Evolutionary conservation across 2,797 vertebrate species (phyloP).

Genomic region (Microcaecilia unicolor): DNA sequence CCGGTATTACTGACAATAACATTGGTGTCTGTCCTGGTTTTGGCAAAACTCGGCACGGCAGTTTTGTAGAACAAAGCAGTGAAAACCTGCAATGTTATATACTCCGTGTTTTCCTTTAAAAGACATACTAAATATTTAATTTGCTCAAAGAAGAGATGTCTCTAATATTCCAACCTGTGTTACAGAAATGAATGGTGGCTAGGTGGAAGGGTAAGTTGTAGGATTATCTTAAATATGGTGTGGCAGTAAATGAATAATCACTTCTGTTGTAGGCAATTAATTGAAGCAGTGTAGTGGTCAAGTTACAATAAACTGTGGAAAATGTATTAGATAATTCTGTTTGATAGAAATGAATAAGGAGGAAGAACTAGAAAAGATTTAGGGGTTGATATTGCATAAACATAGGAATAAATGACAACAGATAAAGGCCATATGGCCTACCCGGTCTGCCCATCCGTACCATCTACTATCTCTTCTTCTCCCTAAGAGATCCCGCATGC

Average conservation of each 20-base stretch:
- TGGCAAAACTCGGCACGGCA: too few relatives aligned
- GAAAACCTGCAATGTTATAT: too few relatives aligned
- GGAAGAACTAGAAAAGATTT: background rate
- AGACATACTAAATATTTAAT: background rate
- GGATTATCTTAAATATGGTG: conserved; percentile 19
- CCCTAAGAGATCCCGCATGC: too few relatives aligned
- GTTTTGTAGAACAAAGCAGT: too few relatives aligned
- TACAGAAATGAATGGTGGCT: background rate
- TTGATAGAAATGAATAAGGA: conserved; percentile 1
- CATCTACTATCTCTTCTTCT: too few relatives aligned
- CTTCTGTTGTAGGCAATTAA: conserved; percentile 19
- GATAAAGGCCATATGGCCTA: too few relatives aligned
- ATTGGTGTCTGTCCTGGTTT: too few relatives aligned
- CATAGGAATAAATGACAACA: too few relatives aligned
- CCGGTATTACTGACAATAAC: too few relatives aligned
- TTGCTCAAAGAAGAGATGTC: background rate
- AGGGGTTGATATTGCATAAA: too few relatives aligned
- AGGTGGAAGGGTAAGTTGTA: conserved; percentile 31
- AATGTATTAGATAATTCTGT: conserved; percentile 9
- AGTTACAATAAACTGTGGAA: conserved; percentile 2
- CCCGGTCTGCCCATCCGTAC: too few relatives aligned
- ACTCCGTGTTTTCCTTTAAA: conserved; percentile 12
- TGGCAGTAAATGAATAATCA: conserved; percentile 20
- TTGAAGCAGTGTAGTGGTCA: background rate
- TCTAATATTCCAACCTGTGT: background rate